A percentile compares a stretch with the other conserved stretches of the same genome.
Evolutionary conservation across 1,140 invertebrate species (phyloP).

Genomic region (Drosophila biarmipes): DNA sequence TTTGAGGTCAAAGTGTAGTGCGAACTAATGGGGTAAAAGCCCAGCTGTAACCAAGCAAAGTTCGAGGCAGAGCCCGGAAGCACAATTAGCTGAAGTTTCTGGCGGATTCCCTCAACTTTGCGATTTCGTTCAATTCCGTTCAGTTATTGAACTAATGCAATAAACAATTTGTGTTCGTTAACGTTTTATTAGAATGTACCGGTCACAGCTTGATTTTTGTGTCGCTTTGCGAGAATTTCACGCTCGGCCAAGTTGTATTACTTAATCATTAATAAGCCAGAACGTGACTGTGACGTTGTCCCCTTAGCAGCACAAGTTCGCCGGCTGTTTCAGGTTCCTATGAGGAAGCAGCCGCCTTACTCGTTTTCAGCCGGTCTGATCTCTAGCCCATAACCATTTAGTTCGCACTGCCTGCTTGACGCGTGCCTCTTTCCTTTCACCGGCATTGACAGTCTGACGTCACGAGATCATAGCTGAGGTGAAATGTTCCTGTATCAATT

Average conservation of each 20-base stretch:
- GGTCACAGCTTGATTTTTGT: slow-evolving; percentile 29
- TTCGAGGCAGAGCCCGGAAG: not conserved
- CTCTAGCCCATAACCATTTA: slow-evolving; percentile 2
- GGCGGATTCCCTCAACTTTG: not conserved
- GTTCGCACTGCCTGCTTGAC: slow-evolving; percentile 3
- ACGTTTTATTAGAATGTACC: slow-evolving; percentile 36
- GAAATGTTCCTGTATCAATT: slow-evolving; percentile 26
- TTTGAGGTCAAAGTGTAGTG: too few relatives aligned
- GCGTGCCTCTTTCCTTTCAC: slow-evolving; percentile 44
- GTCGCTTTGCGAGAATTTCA: slow-evolving; percentile 25
- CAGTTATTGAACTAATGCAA: slow-evolving; percentile 47
- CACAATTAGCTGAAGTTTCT: slow-evolving; percentile 2
- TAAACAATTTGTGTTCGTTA: slow-evolving; percentile 43
- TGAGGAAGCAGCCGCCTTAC: slow-evolving; percentile 22
- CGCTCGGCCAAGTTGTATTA: slow-evolving; percentile 28
- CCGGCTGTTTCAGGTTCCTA: slow-evolving; percentile 39
- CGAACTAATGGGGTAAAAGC: too few relatives aligned
- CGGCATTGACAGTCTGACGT: slow-evolving; percentile 19
- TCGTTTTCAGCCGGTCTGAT: slow-evolving; percentile 34
- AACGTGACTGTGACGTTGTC: slow-evolving; percentile 35
- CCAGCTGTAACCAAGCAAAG: not conserved
- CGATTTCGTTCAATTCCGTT: slow-evolving; percentile 5
- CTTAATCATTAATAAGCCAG: slow-evolving; percentile 41
- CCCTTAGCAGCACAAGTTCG: not conserved
- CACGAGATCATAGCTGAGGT: not conserved